Evolutionary conservation across 2,797 vertebrate species (phyloP).

Genomic region (Bradypodion pumilum): DNA sequence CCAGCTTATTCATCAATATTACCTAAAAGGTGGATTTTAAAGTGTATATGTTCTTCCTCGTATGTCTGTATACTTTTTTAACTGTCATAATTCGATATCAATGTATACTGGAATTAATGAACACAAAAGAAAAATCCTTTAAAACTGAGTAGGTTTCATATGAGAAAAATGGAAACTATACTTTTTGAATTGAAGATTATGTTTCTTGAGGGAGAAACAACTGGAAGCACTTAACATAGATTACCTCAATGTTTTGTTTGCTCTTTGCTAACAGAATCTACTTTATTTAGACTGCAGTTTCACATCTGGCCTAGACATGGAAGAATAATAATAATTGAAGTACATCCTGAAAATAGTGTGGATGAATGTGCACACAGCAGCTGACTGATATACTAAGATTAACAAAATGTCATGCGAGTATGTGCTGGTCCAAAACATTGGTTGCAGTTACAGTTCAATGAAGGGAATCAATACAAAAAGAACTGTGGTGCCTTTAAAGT

Average conservation of each 20-base stretch:
- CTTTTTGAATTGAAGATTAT: neutral
- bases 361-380: neutral
- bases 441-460: neutral
- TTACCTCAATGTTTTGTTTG: neutral
- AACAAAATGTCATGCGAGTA: neutral
- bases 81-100: neutral
- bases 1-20: constrained; percentile 25
- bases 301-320: too few relatives aligned
- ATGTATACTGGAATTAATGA: neutral
- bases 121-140: neutral
- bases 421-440: neutral
- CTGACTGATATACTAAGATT: neutral
- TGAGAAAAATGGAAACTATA: neutral
- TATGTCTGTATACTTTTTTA: constrained; percentile 7
- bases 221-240: neutral
- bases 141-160: neutral
- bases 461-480: too few relatives aligned
- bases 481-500: too few relatives aligned
- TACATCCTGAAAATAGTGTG: neutral
- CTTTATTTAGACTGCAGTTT: too few relatives aligned
- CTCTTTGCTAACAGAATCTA: neutral
- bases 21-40: constrained; percentile 30
- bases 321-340: too few relatives aligned
- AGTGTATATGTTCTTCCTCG: neutral
- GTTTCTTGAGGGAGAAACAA: neutral